Conservation (phyloP, 2,888 invertebrate genomes). For the Reticulitermes lucifugus region DNA sequence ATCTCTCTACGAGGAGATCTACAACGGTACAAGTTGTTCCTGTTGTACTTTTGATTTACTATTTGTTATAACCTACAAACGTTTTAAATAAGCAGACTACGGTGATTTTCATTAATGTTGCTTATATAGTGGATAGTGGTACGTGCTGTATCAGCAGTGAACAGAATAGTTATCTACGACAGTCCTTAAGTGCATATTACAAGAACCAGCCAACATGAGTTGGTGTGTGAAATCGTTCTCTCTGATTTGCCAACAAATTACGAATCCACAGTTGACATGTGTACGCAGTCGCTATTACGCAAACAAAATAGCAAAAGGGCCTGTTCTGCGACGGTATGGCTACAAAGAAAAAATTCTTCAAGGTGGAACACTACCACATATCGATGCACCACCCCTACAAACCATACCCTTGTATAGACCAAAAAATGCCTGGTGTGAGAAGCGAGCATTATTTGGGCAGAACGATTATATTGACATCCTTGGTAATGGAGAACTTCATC, state of each 20-base stretch:
- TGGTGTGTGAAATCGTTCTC: conserved; percentile 14
- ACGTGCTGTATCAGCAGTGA: too few species aligned
- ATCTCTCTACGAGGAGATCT: too few species aligned
- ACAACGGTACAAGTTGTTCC: too few species aligned
- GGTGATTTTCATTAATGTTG: too few species aligned
- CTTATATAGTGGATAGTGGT: too few species aligned
- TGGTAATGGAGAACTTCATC: conserved; percentile 85
- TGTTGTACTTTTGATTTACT: too few species aligned
- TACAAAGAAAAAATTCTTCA: conserved; percentile 76
- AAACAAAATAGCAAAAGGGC: conserved; percentile 70
- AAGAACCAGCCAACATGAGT: background rate
- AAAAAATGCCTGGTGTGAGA: conserved; percentile 78
- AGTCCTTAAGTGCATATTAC: background rate
- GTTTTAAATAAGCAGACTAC: too few species aligned
- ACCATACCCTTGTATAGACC: conserved; percentile 78
- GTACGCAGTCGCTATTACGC: conserved; percentile 73
- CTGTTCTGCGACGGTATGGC: conserved; percentile 76
- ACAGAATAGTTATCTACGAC: too few species aligned
- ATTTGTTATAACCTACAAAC: too few species aligned
- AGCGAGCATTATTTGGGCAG: conserved; percentile 89
- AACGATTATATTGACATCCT: conserved; percentile 98
- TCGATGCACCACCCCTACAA: conserved; percentile 64
- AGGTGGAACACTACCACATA: conserved; percentile 78
- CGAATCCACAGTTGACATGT: conserved; percentile 61
- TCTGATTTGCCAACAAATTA: conserved; percentile 5